Percentiles rank a stretch among this genome's conserved stretches.
Evolutionary conservation across 2,888 invertebrate genomes (phyloP).

Genomic region (Penaeus monodon): DNA sequence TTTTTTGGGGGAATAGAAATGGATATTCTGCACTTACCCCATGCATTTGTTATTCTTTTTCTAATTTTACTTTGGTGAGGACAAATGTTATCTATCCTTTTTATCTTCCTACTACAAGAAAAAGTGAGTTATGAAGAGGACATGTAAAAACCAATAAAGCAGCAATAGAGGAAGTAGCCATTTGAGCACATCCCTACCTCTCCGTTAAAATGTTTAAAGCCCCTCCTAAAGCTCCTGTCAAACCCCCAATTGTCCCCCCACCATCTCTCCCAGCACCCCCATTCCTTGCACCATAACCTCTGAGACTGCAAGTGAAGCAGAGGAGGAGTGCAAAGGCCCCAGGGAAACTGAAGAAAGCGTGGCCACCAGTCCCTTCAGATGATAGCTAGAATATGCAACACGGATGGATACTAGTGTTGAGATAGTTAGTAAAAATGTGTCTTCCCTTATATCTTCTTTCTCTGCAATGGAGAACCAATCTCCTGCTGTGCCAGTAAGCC

Average conservation of each 20-base stretch:
- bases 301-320: slow-evolving; percentile 41
- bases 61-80: slow-evolving; percentile 34
- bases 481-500: slow-evolving; percentile 3
- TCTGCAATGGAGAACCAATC: slow-evolving; percentile 26
- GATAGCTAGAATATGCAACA: slow-evolving; percentile 4
- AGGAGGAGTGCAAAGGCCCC: slow-evolving; percentile 47
- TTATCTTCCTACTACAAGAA: slow-evolving; percentile 52
- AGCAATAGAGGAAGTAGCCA: slow-evolving; percentile 63
- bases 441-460: slow-evolving; percentile 58
- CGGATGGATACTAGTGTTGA: slow-evolving; percentile 57
- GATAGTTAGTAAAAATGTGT: slow-evolving; percentile 48
- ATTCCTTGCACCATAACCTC: slow-evolving; percentile 15
- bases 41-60: no score
- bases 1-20: no score
- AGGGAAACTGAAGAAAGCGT: slow-evolving; percentile 55
- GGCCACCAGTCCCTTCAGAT: slow-evolving; percentile 59
- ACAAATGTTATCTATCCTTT: slow-evolving; percentile 45
- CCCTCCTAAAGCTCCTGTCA: slow-evolving; percentile 32
- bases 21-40: no score
- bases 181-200: slow-evolving; percentile 42
- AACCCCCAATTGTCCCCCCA: slow-evolving; percentile 23
- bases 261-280: slow-evolving; percentile 29
- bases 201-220: slow-evolving; percentile 54
- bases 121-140: slow-evolving; percentile 54
- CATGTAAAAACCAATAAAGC: slow-evolving; percentile 62